Evolutionary conservation across 1,140 invertebrate genomes (phyloP), one percentile per base, ranked within the genome.

Genomic region (Spodoptera litura): DNA sequence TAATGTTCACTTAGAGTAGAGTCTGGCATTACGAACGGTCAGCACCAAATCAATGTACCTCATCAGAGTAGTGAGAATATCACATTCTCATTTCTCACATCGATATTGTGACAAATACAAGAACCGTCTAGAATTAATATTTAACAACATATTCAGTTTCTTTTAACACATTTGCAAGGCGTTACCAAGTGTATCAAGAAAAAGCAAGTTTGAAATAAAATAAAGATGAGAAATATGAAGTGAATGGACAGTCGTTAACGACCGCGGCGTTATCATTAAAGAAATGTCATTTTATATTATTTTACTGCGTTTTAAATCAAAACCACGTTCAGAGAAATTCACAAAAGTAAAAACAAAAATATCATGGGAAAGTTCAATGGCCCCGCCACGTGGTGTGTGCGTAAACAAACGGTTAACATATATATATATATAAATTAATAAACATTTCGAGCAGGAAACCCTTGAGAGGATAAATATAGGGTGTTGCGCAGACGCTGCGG

Each of bases 391-490:
- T 91, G 89, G 87, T 81, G 56, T 52, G 78, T 71, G 76, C 83
- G 86, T 90, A 89, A 93, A 93, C 87, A 93, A 90, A 89, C 85
- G 79, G 84, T 84, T 85, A 84, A 84, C 81, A 84, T 84, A 86
- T 44, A 44, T 6, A 44, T 44, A 44, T 78, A 85, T 89, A 89
- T 89, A 90, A 89, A 90, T 90, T 92, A 91, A 92, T 90, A 92
- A 91, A 90, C 88, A 89, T 89, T 88, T 86, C 83, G 80, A 83
- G 85, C 88, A 93, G 90, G 89, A 93, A 93, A 93, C 92, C 88
- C 92, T 94, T 90, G 87, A 89, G 86, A 82, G 83, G 88, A 86
- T 93, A 93, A 88, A 92, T 91, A 90, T 93, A 91, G 88, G 84
- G 80, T 78, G 86, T 83, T 85, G 85, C 81, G 84, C 85, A 88